Evolutionary conservation across 2,888 invertebrate genomes (phyloP).

Genomic region (Laspeyria flexula): DNA sequence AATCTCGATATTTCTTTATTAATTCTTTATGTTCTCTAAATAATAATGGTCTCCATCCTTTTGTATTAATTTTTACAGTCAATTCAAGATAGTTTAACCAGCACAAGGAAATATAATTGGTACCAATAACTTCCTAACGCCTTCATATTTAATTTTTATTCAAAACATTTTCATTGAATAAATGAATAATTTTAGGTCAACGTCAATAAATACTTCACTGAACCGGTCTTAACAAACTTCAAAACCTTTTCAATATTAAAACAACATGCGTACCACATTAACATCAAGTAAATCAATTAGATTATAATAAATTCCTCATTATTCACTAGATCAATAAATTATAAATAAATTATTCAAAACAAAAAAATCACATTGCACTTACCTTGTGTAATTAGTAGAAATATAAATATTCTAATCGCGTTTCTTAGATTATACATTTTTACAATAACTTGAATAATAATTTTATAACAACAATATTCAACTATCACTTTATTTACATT

Average conservation of each 20-base stretch:
- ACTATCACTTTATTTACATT: constrained; percentile 44
- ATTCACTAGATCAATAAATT: constrained; percentile 3
- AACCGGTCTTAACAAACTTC: background rate
- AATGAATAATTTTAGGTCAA: no score
- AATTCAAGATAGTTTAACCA: no score
- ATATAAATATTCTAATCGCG: constrained; percentile 48
- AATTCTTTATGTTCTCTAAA: no score
- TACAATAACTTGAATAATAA: constrained; percentile 35
- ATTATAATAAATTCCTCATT: background rate
- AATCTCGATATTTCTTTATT: no score
- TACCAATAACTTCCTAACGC: no score
- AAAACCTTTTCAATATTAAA: background rate
- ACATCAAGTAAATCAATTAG: background rate
- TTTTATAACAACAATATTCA: constrained; percentile 34
- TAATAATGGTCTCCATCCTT: no score
- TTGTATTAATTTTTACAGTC: no score
- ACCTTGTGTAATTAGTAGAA: constrained; percentile 56
- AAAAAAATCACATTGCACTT: constrained; percentile 27
- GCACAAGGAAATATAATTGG: no score
- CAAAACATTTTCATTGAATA: no score
- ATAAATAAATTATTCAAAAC: background rate
- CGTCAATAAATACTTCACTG: background rate
- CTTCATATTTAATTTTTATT: no score
- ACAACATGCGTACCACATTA: background rate
- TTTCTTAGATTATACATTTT: constrained; percentile 51